Evolutionary conservation across 2,113 vertebrate species (phyloP), one percentile per base, ranked within the genome.

Genomic region (Ellobius talpinus): DNA sequence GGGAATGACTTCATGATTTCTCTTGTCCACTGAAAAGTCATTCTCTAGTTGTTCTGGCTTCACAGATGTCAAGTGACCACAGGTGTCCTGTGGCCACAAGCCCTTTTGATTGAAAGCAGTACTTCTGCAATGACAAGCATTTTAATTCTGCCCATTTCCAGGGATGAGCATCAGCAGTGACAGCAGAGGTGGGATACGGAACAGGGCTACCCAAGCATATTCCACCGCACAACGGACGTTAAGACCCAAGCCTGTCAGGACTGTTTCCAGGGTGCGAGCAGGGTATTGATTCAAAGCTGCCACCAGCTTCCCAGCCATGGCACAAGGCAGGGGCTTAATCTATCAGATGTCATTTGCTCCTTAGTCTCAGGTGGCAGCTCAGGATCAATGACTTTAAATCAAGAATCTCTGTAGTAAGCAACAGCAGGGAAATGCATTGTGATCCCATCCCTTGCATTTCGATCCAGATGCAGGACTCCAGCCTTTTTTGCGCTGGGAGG

Each of bases 311-410:
- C 85, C 29, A 72, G 82, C 52, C 52, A 73, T 5, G 0, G 2
- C 0, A 19, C 81, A 36, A 95, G 52, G 65, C 74, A 90, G 85
- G 31, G 63, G 82, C 79, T 94, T 96, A 77, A 95, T 94, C 61
- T 45, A 86, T 94, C 84, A 95, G 78, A 90, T 47, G 87, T 13
- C 79, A 88, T 93, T 93, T 93, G 92, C 93, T 61, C 2, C 70
- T 95, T 63, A 87, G 70, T 93, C 96, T 96, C 94, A 92, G 97
- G 86, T 76, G 94, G 95, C 39, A 47, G 52, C 66, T 47, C 26
- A 78, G 93, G 88, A 96, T 97, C 93, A n/a, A 97, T 97, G 90
- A 12, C 52, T 52, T 86, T 93, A 94, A 96, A 90, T 96, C 91
- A 93, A 82, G 89, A 45, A 68, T 78, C 93, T 96, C 89, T 74